Conservation (phyloP, 2,113 vertebrate species). For the Stigmatopora nigra region DNA sequence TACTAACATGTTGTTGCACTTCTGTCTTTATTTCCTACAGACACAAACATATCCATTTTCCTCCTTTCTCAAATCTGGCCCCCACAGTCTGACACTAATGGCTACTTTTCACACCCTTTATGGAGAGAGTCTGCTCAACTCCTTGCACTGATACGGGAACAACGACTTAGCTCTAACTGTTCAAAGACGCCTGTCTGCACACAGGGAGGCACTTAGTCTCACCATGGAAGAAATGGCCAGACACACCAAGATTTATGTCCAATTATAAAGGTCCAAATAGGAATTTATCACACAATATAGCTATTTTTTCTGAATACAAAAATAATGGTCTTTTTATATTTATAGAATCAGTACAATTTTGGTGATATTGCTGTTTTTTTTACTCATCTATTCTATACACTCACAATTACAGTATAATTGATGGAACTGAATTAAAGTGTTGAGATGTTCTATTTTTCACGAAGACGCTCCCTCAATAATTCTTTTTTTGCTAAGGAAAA, state of each 20-base stretch:
- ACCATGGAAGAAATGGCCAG: slow-evolving; percentile 39
- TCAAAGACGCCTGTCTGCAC: slow-evolving; percentile 47
- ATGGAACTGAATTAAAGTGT: background rate
- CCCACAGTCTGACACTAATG: slow-evolving; percentile 23
- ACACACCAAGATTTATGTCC: slow-evolving; percentile 46
- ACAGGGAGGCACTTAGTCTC: slow-evolving; percentile 45
- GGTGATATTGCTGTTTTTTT: slow-evolving; percentile 24
- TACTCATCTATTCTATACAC: slow-evolving; percentile 9
- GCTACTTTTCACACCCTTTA: slow-evolving; percentile 29
- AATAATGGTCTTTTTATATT: slow-evolving; percentile 27
- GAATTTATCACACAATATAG: slow-evolving; percentile 43
- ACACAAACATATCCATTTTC: background rate
- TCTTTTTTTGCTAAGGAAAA: too few relatives aligned
- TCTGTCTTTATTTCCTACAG: slow-evolving; percentile 1
- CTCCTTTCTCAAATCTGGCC: slow-evolving; percentile 21
- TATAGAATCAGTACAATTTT: slow-evolving; percentile 21
- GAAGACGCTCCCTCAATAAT: too few relatives aligned
- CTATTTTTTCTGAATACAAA: slow-evolving; percentile 40
- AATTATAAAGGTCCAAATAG: slow-evolving; percentile 37
- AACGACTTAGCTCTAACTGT: slow-evolving; percentile 40
- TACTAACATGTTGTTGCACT: background rate
- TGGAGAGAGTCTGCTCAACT: slow-evolving; percentile 29
- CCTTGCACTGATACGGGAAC: slow-evolving; percentile 44
- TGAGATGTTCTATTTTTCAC: too few relatives aligned
- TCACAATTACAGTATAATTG: slow-evolving; percentile 5